Evolutionary conservation across 2,113 vertebrate species (phyloP).

Genomic region (Nicator chloris): DNA sequence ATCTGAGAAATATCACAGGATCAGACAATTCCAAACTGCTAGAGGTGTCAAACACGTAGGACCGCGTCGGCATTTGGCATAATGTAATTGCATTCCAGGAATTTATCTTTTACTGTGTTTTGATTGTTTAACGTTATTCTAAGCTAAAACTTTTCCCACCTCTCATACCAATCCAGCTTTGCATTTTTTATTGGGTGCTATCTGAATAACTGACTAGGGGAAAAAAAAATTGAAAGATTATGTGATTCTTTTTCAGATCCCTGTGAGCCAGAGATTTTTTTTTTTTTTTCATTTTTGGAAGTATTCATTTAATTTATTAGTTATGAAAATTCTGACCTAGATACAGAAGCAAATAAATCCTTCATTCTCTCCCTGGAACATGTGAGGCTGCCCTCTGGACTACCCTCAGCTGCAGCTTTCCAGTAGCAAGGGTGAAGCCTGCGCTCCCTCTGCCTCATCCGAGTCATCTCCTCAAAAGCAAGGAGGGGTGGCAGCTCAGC

Average conservation of each 20-base stretch:
- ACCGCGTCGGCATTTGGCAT: neutral
- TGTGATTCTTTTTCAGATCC: neutral
- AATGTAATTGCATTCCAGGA: neutral
- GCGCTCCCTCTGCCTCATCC: neutral
- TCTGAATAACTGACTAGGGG: neutral
- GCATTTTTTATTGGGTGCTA: constrained; percentile 46
- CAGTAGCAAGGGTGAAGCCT: neutral
- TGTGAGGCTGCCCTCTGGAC: neutral
- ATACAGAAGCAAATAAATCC: constrained; percentile 34
- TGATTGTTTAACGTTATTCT: constrained; percentile 12
- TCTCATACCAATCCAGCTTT: constrained; percentile 10
- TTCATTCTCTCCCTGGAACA: constrained; percentile 1
- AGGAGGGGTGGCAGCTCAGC: neutral
- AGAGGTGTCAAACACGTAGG: neutral
- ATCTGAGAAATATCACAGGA: neutral
- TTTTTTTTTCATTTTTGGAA: neutral
- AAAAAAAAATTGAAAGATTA: neutral
- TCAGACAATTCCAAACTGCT: neutral
- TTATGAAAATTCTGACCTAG: neutral
- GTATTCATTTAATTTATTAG: constrained; percentile 43
- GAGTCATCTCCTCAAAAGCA: neutral
- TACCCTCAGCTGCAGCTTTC: neutral
- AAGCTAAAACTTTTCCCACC: constrained; percentile 22
- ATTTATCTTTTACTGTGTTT: constrained; percentile 14
- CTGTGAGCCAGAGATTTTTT: neutral